These are phyloP conservation scores for Luffia ferchaultella DNA, from an alignment of 2,888 invertebrate species.

Conservation along the genomic window DNA sequence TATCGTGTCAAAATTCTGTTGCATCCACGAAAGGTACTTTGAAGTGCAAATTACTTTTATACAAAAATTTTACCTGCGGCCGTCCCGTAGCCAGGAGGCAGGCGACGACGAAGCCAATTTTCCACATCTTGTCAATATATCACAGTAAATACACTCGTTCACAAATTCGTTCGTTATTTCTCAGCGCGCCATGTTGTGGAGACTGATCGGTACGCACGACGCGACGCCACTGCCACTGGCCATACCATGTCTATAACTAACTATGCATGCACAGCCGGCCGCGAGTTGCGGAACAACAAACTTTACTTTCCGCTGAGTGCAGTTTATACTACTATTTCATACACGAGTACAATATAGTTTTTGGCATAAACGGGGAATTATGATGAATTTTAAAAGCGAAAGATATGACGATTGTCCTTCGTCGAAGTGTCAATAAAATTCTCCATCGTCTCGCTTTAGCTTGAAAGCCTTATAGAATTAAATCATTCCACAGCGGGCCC, in stretches of 20 bases:
- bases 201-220: constrained; percentile 43
- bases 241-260: constrained; percentile 10
- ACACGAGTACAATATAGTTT: too few species aligned
- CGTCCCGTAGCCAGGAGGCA: not conserved
- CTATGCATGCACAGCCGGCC: not conserved
- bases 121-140: constrained; percentile 29
- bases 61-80: not conserved
- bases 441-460: too few species aligned
- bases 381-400: too few species aligned
- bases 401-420: too few species aligned
- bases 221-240: constrained; percentile 43
- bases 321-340: constrained; percentile 39
- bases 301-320: constrained; percentile 53
- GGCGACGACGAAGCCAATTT: not conserved
- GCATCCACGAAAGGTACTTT: too few species aligned
- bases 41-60: too few species aligned
- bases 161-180: constrained; percentile 21
- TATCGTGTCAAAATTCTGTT: too few species aligned
- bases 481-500: too few species aligned
- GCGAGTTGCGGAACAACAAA: constrained; percentile 34
- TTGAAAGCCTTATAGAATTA: too few species aligned
- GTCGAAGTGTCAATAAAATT: too few species aligned
- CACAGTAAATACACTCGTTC: constrained; percentile 20
- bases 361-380: too few species aligned
- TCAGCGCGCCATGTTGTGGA: constrained; percentile 31